Evolutionary conservation across 2,888 invertebrate species (phyloP).

Genomic region (Drosophila multiciliata): DNA sequence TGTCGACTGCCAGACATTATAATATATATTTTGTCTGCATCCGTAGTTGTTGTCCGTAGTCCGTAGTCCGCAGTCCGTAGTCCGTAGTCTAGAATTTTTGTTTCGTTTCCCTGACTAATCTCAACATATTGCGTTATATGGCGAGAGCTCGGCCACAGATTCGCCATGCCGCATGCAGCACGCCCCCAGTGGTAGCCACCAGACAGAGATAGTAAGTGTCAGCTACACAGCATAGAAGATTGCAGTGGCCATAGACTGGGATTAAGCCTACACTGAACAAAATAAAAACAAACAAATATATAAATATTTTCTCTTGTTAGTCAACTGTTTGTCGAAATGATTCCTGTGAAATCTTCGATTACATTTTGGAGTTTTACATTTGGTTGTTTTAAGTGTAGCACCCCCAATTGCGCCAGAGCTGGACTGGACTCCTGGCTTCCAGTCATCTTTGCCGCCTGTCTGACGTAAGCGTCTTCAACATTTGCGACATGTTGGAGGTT

Average conservation of each 20-base stretch:
- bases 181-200: background rate
- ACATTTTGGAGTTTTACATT: background rate
- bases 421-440: conserved; percentile 30
- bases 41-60: conserved; percentile 54
- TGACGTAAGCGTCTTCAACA: conserved; percentile 64
- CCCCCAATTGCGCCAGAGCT: conserved; percentile 12
- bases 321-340: background rate
- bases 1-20: conserved; percentile 77
- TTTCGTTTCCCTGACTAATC: conserved; percentile 69
- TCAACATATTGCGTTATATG: conserved; percentile 43
- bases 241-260: background rate
- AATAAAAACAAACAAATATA: background rate
- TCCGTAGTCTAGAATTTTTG: conserved; percentile 48
- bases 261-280: background rate
- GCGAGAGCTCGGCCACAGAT: conserved; percentile 30
- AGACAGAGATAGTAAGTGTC: background rate
- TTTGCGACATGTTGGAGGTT: conserved; percentile 23
- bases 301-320: too few relatives aligned
- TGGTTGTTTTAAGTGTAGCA: background rate
- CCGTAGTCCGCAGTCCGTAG: conserved; percentile 32
- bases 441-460: conserved; percentile 10
- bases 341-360: background rate
- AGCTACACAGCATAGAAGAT: background rate
- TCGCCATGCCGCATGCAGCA: conserved; percentile 25
- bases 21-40: conserved; percentile 70